Evolutionary conservation across 1,140 invertebrate species (phyloP), one percentile per base, ranked within the genome.

Genomic region (Drosophila mauritiana): DNA sequence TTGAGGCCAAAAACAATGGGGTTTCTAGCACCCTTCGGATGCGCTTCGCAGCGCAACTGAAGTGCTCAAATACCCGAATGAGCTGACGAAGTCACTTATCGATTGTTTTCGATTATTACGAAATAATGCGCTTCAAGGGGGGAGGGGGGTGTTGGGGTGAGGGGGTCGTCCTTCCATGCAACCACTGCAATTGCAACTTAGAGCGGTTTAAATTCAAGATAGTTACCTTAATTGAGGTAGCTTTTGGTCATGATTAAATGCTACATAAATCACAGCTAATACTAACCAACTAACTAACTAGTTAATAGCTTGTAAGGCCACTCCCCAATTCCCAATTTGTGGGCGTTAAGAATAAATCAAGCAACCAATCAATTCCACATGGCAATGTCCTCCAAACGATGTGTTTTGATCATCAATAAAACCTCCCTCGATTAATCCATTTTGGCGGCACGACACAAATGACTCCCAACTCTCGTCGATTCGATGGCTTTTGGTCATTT

Each of bases 401-500:
- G 65, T 80, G 65, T 80, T 54, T 56, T 40, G 52, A 63, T 73
- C 61, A 85, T 77, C 77, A 80, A 83, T 80, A 85, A 80, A 85
- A 31, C 34, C 57, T 61, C 54, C 65, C 61, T 73, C 46, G 58
- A 83, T 78, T 78, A 83, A 83, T 83, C 63, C 70, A 70, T 78
- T 77, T 54, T 54, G 67, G 67, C 53, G 43, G 59, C 65, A 73
- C 74, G 79, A 81, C 73, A 70, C 43, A 64, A 58, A 48, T 59
- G 36, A 39, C 58, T 51, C 31, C 37, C n/a, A 54, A 20, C 34
- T 13, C 62, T 48, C 68, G 48, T 55, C 69, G 58, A 40, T 52
- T 61, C 48, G 68, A 61, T 73, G 69, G 46, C 62, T 78, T 56
- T 68, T 85, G 81, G 81, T 86, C 81, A 86, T 86, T 85, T 85